Conservation (phyloP, 1,140 invertebrate genomes). For the Callitettix versicolor region DNA sequence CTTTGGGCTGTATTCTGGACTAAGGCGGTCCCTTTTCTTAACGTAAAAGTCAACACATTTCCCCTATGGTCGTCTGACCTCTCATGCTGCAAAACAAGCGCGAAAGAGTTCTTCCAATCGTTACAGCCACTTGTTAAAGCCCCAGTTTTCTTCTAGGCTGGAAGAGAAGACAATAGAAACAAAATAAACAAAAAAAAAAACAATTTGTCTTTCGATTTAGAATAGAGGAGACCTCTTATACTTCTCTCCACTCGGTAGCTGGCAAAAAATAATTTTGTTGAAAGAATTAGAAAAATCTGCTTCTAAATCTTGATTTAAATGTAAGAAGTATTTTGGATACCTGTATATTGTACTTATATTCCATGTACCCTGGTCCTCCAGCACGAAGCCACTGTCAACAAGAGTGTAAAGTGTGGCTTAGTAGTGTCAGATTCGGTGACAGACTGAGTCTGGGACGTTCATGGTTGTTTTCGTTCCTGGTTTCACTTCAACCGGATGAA, state of each 20-base stretch:
- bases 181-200: too few relatives aligned
- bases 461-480: neutral
- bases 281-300: neutral
- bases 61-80: too few relatives aligned
- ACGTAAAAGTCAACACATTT: too few relatives aligned
- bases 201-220: too few relatives aligned
- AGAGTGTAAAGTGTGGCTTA: neutral
- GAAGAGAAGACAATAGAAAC: too few relatives aligned
- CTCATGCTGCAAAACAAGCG: neutral
- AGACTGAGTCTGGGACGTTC: neutral
- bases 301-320: neutral
- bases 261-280: neutral
- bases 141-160: neutral
- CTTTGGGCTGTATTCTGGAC: neutral
- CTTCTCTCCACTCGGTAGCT: neutral
- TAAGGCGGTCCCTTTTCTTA: too few relatives aligned
- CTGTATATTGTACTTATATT: neutral
- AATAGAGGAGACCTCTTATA: too few relatives aligned
- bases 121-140: slow-evolving; percentile 12
- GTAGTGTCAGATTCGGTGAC: neutral
- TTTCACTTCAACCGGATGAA: neutral
- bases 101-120: slow-evolving; percentile 12
- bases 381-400: neutral
- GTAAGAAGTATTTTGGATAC: neutral
- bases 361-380: neutral